Evolutionary conservation across 2,888 invertebrate species (phyloP), one percentile per base, ranked within the genome.

Genomic region (Polydrusus cervinus): DNA sequence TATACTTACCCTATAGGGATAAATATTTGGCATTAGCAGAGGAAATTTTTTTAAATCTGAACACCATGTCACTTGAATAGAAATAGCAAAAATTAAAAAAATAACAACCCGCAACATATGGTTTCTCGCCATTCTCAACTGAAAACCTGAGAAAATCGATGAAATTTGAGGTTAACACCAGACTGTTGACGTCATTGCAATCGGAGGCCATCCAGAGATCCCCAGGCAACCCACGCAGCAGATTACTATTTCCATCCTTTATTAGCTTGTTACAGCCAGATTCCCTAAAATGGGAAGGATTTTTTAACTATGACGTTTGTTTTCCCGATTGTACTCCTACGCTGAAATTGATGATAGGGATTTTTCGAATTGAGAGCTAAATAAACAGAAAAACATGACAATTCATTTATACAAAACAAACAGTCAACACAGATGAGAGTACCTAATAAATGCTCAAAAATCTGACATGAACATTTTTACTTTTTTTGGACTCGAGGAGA

Each of bases 21-120:
- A 91, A 67, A 95, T 95, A 87, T 94, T 92, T 76, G 95, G 95
- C 95, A 96, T 96, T 20, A 94, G 88, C 81, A 96, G 89, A 72
- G 93, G 90, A 84, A 93, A 95, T 76, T 90, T 90, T 69, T 89
- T 87, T 20, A 88, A 84, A 78, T 86, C 81, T 68, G 82, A 80
- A 68, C 83, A 82, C 74, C 83, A 83, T 78, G 82, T 81, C 78
- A 81, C 76, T 64, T 82, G 78, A 70, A 81, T 79, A 74, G 83
- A 81, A 76, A 81, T 71, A 67, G 82, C 77, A 78, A 84, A 77
- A 66, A 82, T 55, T 66, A 82, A 76, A 74, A 81, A 72, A 75
- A 79, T 69, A 72, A 82, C 71, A 66, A 84, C 72, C 64, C 79
- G 80, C 72, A 86, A 83, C 86, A 86, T 85, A 86, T 85, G 86